A percentile compares a stretch with the other conserved stretches of the same genome.
Conservation (phyloP, 2,888 invertebrate species). For the Listrodromus nycthemerus region DNA sequence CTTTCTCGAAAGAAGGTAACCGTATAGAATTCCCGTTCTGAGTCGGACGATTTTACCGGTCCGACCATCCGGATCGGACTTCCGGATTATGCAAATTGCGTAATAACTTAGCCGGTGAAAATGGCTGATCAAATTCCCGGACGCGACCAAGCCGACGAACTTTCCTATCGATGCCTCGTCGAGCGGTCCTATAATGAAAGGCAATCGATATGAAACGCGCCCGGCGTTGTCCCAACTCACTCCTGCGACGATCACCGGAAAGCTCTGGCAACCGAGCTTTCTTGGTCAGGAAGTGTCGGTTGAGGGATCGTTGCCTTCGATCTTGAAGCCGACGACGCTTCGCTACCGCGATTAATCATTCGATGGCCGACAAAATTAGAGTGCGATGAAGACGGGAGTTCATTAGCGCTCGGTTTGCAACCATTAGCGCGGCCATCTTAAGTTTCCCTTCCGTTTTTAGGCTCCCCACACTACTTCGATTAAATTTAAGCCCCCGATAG, state of each 20-base stretch:
- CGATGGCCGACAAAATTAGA: constrained; percentile 26
- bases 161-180: constrained; percentile 72
- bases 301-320: constrained; percentile 45
- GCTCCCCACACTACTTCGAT: not conserved
- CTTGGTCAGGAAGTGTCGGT: constrained; percentile 38
- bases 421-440: not conserved
- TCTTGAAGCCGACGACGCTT: constrained; percentile 2
- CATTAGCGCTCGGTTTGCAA: not conserved
- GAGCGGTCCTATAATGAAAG: constrained; percentile 46
- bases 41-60: constrained; percentile 33
- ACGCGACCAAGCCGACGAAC: constrained; percentile 64
- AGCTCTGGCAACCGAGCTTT: constrained; percentile 28
- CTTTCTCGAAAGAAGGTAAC: constrained; percentile 53
- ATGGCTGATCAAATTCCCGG: constrained; percentile 78
- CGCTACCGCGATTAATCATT: constrained; percentile 35
- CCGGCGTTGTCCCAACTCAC: constrained; percentile 24
- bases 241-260: not conserved
- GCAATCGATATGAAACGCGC: constrained; percentile 65
- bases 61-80: constrained; percentile 62
- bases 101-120: constrained; percentile 76
- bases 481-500: not conserved
- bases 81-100: constrained; percentile 71
- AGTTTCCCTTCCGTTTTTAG: not conserved
- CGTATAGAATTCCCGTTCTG: constrained; percentile 22
- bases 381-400: constrained; percentile 26